phyloP scores from a whole-genome alignment of 2,113 vertebrate genomes.

The Phoxinus phoxinus region DNA sequence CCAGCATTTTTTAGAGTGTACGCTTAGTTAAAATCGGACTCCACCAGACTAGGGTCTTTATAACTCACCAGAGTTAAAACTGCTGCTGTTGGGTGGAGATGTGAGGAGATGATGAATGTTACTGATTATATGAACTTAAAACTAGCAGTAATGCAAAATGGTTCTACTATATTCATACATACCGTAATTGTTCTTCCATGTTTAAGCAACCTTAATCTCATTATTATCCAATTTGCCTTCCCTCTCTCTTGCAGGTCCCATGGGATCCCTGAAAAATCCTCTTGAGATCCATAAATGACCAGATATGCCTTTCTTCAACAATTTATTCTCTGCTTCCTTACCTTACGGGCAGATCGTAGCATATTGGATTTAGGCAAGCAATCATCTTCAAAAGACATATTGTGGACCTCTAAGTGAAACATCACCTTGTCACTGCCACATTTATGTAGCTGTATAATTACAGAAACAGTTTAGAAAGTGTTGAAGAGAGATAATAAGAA shows the following conservation, averaged over 20 bases:
- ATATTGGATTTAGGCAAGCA: slow-evolving; percentile 42
- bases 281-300: slow-evolving; percentile 51
- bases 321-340: slow-evolving; percentile 30
- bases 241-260: slow-evolving; percentile 48
- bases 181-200: slow-evolving; percentile 32
- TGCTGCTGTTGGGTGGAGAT: background rate
- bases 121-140: background rate
- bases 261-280: slow-evolving; percentile 41
- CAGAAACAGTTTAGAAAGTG: slow-evolving; percentile 50
- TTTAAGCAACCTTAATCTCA: slow-evolving; percentile 63
- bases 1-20: too few relatives aligned
- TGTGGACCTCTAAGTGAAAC: slow-evolving; percentile 48
- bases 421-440: slow-evolving; percentile 29
- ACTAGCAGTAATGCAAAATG: background rate
- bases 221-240: slow-evolving; percentile 48
- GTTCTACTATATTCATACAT: background rate
- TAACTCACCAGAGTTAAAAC: background rate
- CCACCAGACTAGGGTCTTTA: background rate
- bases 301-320: slow-evolving; percentile 30
- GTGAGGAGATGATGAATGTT: background rate
- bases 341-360: slow-evolving; percentile 1
- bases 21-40: background rate
- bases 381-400: slow-evolving; percentile 24
- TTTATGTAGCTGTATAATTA: slow-evolving; percentile 57
- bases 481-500: slow-evolving; percentile 38